Conservation (phyloP, 2,113 vertebrate genomes). For the Rhinichthys klamathensis region DNA sequence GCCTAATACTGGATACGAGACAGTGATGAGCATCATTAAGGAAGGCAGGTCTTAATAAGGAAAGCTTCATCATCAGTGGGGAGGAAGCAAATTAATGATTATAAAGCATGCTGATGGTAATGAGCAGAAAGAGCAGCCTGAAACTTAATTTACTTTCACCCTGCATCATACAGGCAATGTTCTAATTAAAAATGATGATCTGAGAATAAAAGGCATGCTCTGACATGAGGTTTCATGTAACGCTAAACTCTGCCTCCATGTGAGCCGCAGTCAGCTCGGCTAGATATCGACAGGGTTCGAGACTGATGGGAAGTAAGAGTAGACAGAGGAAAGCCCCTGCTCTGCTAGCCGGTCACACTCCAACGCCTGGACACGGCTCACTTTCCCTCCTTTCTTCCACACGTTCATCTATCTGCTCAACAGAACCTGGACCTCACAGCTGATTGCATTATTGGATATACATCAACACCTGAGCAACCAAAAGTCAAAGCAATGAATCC, state of each 20-base stretch:
- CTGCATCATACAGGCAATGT: conserved; percentile 11
- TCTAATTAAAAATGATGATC: conserved; percentile 41
- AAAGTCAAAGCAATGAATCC: not conserved
- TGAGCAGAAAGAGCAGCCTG: conserved; percentile 21
- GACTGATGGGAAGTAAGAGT: not conserved
- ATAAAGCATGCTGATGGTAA: conserved; percentile 25
- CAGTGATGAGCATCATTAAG: not conserved
- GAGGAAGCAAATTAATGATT: conserved; percentile 25
- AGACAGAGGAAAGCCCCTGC: conserved; percentile 46
- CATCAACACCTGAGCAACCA: not conserved
- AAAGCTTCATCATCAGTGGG: conserved; percentile 19
- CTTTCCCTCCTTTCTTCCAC: conserved; percentile 38
- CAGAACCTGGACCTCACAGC: conserved; percentile 13
- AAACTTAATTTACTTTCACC: conserved; percentile 33
- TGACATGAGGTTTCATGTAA: not conserved
- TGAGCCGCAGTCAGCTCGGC: conserved; percentile 8
- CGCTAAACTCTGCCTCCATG: not conserved
- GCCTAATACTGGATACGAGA: not conserved
- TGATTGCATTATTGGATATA: conserved; percentile 16
- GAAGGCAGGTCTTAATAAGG: conserved; percentile 13
- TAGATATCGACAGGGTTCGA: conserved; percentile 32
- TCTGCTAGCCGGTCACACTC: conserved; percentile 31
- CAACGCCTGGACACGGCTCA: conserved; percentile 32
- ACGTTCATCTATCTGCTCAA: conserved; percentile 44
- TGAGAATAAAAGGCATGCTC: conserved; percentile 25